These are phyloP conservation scores for Drepana arcuata DNA, from an alignment of 1,140 invertebrate species.

Conservation along the genomic window DNA sequence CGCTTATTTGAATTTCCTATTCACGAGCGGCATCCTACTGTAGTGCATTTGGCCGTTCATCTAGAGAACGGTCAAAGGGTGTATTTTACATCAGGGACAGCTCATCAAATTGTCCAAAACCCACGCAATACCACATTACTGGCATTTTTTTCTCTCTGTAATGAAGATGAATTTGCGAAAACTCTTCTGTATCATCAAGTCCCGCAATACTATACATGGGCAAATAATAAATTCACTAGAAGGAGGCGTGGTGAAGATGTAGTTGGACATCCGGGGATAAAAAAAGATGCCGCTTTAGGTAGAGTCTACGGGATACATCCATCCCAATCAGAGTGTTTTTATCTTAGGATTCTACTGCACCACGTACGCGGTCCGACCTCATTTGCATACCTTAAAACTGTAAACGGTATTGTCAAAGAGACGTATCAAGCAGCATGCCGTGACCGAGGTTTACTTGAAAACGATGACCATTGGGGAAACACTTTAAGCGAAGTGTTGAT, in stretches of 20 bases:
- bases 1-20: constrained; percentile 55
- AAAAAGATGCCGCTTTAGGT: constrained; percentile 11
- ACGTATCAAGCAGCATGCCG: constrained; percentile 20
- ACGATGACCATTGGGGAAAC: constrained; percentile 17
- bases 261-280: constrained; percentile 14
- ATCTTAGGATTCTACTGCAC: constrained; percentile 13
- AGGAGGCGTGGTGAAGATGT: constrained; percentile 15
- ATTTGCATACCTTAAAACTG: constrained; percentile 15
- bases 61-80: constrained; percentile 54
- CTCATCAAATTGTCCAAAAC: constrained; percentile 12
- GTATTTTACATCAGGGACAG: constrained; percentile 33
- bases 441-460: constrained; percentile 15
- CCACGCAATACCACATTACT: constrained; percentile 50
- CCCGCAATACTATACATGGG: constrained; percentile 43
- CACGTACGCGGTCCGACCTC: constrained; percentile 17
- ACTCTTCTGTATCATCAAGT: constrained; percentile 48
- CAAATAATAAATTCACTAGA: constrained; percentile 12
- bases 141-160: constrained; percentile 47
- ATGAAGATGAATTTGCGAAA: constrained; percentile 34
- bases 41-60: constrained; percentile 54
- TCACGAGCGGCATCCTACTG: constrained; percentile 51
- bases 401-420: constrained; percentile 14
- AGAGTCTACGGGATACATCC: constrained; percentile 10
- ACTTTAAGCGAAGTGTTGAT: constrained; percentile 17
- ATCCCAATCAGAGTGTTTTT: constrained; percentile 3